These are phyloP conservation scores for Podarcis muralis DNA, from an alignment of 2,113 vertebrate species.

Conservation along the genomic window DNA sequence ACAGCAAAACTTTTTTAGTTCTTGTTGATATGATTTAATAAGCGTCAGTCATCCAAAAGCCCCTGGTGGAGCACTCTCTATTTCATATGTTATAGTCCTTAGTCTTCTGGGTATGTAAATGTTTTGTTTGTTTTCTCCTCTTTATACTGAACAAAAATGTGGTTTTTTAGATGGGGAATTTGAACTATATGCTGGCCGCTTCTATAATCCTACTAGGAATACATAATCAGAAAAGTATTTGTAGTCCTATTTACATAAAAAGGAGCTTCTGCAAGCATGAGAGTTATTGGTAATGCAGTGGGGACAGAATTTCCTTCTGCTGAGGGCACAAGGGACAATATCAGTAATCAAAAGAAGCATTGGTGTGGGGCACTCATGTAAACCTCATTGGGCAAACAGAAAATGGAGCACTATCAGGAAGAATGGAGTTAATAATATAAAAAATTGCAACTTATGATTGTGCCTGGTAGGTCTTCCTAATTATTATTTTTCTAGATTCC, in stretches of 20 bases:
- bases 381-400: not conserved
- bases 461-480: not conserved
- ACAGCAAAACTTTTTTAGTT: slow-evolving; percentile 49
- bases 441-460: not conserved
- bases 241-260: slow-evolving; percentile 47
- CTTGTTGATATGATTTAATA: slow-evolving; percentile 38
- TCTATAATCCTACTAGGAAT: slow-evolving; percentile 50
- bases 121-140: slow-evolving; percentile 56
- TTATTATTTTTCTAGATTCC: not conserved
- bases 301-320: not conserved
- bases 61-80: slow-evolving; percentile 1
- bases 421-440: not conserved
- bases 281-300: not conserved
- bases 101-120: slow-evolving; percentile 54
- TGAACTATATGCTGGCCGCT: slow-evolving; percentile 47
- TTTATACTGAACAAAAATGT: slow-evolving; percentile 41
- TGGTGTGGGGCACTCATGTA: not conserved
- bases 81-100: slow-evolving; percentile 27
- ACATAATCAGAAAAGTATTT: slow-evolving; percentile 33
- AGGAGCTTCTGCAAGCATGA: slow-evolving; percentile 34
- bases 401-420: not conserved
- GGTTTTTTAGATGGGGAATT: slow-evolving; percentile 56
- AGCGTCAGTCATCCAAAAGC: slow-evolving; percentile 57
- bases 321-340: not conserved
- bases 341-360: not conserved